Conservation (phyloP, 2,113 vertebrate genomes). For the Datnioides undecimradiatus region DNA sequence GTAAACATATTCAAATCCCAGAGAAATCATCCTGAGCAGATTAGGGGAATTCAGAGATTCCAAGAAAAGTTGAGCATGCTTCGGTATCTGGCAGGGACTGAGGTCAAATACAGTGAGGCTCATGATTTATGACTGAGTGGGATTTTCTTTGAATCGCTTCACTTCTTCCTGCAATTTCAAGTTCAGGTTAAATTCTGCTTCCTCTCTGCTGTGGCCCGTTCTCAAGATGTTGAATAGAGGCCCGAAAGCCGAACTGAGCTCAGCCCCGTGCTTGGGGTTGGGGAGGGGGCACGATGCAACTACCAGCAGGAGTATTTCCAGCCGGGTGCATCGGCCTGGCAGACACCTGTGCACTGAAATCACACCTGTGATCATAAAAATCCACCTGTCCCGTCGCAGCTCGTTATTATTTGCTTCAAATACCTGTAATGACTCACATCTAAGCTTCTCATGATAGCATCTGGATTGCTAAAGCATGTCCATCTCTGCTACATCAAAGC, state of each 20-base stretch:
- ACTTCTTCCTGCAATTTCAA: constrained; percentile 10
- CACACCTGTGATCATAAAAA: constrained; percentile 56
- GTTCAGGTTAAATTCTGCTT: constrained; percentile 24
- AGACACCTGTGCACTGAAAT: constrained; percentile 26
- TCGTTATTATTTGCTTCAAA: constrained; percentile 47
- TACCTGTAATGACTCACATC: constrained; percentile 61
- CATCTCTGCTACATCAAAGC: constrained; percentile 79
- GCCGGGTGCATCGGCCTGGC: background rate
- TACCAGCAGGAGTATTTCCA: constrained; percentile 1
- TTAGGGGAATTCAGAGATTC: constrained; percentile 29
- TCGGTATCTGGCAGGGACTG: constrained; percentile 17
- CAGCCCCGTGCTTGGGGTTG: background rate
- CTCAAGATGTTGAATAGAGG: constrained; percentile 12
- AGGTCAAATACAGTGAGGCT: constrained; percentile 22
- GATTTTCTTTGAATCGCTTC: constrained; percentile 41
- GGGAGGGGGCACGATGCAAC: background rate
- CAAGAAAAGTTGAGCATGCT: constrained; percentile 30
- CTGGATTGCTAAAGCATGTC: constrained; percentile 78
- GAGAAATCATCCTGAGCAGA: constrained; percentile 35
- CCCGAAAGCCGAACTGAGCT: background rate
- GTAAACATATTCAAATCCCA: constrained; percentile 7
- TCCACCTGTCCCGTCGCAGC: constrained; percentile 59
- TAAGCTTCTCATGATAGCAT: constrained; percentile 65
- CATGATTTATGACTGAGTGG: constrained; percentile 25
- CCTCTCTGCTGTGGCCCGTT: background rate